Evolutionary conservation across 1,140 invertebrate species (phyloP).

Genomic region (Platyscapa corneri): DNA sequence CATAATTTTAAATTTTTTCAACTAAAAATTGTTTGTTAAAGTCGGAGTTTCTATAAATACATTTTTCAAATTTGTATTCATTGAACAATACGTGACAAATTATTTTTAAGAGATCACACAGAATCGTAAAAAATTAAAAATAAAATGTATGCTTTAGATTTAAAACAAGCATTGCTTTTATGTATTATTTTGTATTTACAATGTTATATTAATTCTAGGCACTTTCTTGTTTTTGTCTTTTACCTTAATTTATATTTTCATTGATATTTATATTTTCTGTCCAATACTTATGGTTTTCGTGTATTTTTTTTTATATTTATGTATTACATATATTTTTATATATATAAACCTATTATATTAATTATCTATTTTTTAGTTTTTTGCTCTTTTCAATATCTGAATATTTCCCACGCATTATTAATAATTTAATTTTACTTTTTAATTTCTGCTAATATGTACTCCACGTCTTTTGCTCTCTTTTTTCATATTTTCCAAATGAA

Average conservation of each 20-base stretch:
- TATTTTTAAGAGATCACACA: background rate
- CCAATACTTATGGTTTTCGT: background rate
- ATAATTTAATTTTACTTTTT: too few species aligned
- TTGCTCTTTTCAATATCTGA: background rate
- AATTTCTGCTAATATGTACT: background rate
- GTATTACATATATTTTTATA: background rate
- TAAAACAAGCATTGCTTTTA: slow-evolving; percentile 21
- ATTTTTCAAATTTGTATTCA: background rate
- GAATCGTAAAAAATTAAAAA: slow-evolving; percentile 3
- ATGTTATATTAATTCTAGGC: slow-evolving; percentile 40
- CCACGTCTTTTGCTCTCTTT: slow-evolving; percentile 8
- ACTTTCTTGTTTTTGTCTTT: slow-evolving; percentile 34
- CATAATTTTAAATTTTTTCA: background rate
- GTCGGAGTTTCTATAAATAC: background rate
- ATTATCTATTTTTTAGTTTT: background rate
- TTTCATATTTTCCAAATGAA: background rate
- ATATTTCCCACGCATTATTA: background rate
- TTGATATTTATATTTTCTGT: background rate
- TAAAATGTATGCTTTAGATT: slow-evolving; percentile 3
- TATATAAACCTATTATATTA: too few species aligned
- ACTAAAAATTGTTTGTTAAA: background rate
- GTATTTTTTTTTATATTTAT: background rate
- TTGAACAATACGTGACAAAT: background rate
- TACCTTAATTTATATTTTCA: background rate
- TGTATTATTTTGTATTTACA: slow-evolving; percentile 44